phyloP scores from a whole-genome alignment of 2,888 invertebrate species.

The Metalampra italica region DNA sequence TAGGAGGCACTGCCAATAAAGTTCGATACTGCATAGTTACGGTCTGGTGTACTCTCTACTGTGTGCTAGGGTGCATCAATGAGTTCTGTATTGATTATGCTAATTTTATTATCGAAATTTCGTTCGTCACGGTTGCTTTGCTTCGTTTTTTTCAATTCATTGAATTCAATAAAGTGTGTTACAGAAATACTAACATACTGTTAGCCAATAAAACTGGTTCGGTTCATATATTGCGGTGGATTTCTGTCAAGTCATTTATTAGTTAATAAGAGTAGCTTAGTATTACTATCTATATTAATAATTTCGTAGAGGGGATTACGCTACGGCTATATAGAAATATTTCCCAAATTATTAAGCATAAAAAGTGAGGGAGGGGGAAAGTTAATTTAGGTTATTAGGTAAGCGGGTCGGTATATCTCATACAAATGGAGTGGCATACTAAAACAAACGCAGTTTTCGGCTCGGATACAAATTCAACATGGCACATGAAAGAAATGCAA shows the following conservation, averaged over 20 bases:
- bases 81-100: constrained; percentile 69
- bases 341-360: no score
- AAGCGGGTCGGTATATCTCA: no score
- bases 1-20: constrained; percentile 63
- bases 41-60: constrained; percentile 18
- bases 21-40: constrained; percentile 50
- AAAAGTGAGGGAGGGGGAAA: no score
- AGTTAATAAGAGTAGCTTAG: no score
- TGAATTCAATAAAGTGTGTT: constrained; percentile 32
- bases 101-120: constrained; percentile 71
- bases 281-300: no score
- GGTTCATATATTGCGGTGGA: constrained; percentile 16
- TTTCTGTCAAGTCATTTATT: constrained; percentile 3
- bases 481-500: no score
- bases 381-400: no score
- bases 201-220: constrained; percentile 43
- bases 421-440: no score
- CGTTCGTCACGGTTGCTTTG: constrained; percentile 50
- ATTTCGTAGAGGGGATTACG: no score
- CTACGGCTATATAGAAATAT: no score
- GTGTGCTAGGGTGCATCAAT: constrained; percentile 49
- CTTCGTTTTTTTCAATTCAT: constrained; percentile 27
- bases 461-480: no score
- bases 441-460: no score
- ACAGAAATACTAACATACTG: constrained; percentile 37